phyloP scores from a whole-genome alignment of 2,113 vertebrate genomes.

The Mesocricetus auratus region DNA sequence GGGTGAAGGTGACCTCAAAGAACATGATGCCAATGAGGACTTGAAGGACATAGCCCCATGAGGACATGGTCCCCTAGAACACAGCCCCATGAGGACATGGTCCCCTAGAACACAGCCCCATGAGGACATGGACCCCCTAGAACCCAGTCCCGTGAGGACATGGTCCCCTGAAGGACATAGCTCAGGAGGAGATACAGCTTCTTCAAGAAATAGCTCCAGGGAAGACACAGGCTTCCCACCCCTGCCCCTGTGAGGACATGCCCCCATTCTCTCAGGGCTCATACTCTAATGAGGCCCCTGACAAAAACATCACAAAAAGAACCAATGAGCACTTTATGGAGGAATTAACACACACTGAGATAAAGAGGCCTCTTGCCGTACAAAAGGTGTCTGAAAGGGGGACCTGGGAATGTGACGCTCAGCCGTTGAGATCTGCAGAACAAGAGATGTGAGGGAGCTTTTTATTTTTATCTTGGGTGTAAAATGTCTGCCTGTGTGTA shows the following conservation, averaged over 20 bases:
- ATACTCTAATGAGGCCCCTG: neutral
- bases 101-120: neutral
- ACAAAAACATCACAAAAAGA: neutral
- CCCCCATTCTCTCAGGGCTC: neutral
- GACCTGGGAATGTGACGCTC: neutral
- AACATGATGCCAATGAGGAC: too few species aligned
- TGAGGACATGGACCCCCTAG: neutral
- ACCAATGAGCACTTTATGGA: neutral
- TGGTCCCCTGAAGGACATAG: neutral
- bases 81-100: neutral
- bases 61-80: neutral
- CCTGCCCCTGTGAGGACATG: neutral
- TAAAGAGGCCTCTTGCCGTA: neutral
- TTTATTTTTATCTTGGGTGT: neutral
- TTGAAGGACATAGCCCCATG: neutral
- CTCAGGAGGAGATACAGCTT: neutral
- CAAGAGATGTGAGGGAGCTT: accelerated
- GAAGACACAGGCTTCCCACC: neutral
- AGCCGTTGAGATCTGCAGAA: neutral
- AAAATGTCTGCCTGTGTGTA: neutral
- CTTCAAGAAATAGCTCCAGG: neutral
- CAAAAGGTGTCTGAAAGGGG: too few species aligned
- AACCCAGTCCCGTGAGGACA: neutral
- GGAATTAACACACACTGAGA: neutral
- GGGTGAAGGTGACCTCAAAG: neutral